Conservation (phyloP, 1,140 invertebrate genomes). For the Tetragnatha versicolor region DNA sequence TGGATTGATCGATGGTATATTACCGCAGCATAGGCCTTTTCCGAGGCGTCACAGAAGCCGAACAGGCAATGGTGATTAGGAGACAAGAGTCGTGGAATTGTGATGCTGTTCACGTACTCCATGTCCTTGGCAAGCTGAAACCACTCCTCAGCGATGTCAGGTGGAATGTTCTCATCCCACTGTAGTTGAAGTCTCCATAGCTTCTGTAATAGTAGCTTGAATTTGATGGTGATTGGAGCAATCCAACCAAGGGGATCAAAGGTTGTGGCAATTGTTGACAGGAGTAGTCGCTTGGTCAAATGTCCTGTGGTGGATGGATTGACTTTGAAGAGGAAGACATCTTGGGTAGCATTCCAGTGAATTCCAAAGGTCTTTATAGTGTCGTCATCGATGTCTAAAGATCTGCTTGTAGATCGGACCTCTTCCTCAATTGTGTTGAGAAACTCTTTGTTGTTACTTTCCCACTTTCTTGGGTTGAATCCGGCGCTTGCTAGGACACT, state of each 20-base stretch:
- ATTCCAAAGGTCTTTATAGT: conserved; percentile 51
- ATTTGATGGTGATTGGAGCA: conserved; percentile 60
- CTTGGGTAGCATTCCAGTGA: too few relatives aligned
- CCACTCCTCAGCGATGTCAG: conserved; percentile 57
- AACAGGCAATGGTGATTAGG: conserved; percentile 60
- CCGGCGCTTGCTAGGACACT: conserved; percentile 56
- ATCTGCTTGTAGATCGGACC: background rate
- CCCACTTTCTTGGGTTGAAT: conserved; percentile 63
- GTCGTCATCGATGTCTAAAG: conserved; percentile 10
- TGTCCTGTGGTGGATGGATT: background rate
- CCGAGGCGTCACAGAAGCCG: conserved; percentile 62
- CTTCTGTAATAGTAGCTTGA: conserved; percentile 58
- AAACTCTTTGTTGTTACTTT: conserved; percentile 59
- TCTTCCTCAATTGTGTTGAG: background rate
- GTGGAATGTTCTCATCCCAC: conserved; percentile 58
- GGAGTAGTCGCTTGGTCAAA: background rate
- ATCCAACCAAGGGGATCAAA: background rate
- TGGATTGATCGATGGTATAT: background rate
- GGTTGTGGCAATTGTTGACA: background rate
- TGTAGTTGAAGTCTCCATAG: background rate
- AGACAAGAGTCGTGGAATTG: conserved; percentile 49
- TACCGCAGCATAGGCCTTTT: conserved; percentile 60
- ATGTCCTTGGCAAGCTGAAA: conserved; percentile 61
- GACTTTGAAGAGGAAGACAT: conserved; percentile 27
- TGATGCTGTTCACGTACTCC: background rate